These are phyloP conservation scores for Gila orcuttii DNA, from an alignment of 2,113 vertebrate genomes.

Conservation along the genomic window DNA sequence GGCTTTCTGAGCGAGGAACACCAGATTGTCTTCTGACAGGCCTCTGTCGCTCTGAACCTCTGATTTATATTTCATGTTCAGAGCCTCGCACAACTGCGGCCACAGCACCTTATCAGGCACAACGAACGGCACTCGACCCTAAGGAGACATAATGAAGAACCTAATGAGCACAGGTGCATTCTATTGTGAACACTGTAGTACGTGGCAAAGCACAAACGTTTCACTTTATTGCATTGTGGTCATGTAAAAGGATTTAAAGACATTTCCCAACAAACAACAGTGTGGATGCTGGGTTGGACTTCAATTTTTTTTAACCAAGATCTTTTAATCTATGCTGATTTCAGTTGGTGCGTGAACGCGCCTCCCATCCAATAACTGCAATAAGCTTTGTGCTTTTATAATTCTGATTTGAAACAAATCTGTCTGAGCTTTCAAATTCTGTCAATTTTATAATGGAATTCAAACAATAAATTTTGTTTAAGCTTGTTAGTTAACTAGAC, in stretches of 20 bases:
- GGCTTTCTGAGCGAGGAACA: slow-evolving; percentile 92
- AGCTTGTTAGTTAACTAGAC: no score
- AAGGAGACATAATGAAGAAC: background rate
- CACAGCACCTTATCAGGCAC: slow-evolving; percentile 91
- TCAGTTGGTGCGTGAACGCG: no score
- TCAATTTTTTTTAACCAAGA: no score
- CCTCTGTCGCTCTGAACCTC: slow-evolving; percentile 90
- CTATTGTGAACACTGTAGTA: background rate
- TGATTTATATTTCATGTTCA: slow-evolving; percentile 94
- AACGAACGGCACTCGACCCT: slow-evolving; percentile 91
- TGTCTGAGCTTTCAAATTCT: no score
- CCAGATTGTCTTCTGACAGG: slow-evolving; percentile 89
- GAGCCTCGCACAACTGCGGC: slow-evolving; percentile 87
- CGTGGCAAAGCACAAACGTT: background rate
- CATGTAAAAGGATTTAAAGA: background rate
- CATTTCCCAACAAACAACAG: background rate
- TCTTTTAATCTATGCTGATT: no score
- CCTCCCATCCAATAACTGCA: no score
- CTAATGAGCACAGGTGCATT: background rate
- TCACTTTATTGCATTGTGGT: background rate
- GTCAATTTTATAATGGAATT: no score
- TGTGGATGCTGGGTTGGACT: no score
- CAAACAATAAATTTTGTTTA: no score
- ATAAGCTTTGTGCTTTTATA: no score
- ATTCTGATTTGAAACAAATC: no score